These are phyloP conservation scores for Gambelia wislizenii DNA, from an alignment of 2,797 vertebrate genomes.

Conservation along the genomic window DNA sequence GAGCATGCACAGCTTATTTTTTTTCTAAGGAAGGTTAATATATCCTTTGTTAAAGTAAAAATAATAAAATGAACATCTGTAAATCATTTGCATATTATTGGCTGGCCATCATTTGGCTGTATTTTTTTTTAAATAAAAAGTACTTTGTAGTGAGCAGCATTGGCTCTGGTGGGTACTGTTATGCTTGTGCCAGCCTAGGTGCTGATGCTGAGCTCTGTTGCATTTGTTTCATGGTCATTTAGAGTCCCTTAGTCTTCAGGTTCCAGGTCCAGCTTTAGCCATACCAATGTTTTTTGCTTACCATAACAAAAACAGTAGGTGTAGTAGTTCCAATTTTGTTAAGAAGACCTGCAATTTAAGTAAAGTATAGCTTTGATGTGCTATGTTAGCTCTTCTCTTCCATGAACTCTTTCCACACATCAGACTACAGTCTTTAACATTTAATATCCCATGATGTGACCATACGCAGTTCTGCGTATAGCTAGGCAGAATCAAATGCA, in stretches of 20 bases:
- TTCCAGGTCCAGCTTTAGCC: neutral
- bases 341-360: neutral
- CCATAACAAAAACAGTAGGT: neutral
- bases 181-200: too few species aligned
- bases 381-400: neutral
- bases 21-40: too few species aligned
- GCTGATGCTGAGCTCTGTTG: too few species aligned
- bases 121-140: too few species aligned
- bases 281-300: neutral
- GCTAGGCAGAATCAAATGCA: neutral
- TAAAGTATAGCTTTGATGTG: neutral
- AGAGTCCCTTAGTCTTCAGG: neutral
- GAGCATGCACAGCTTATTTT: neutral
- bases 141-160: too few species aligned
- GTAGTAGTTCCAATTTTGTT: neutral
- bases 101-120: too few species aligned
- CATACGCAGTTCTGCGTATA: neutral
- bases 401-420: neutral
- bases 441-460: neutral
- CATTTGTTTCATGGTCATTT: neutral
- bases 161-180: too few species aligned
- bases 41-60: neutral
- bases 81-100: neutral
- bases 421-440: neutral
- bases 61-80: neutral